Evolutionary conservation across 2,888 invertebrate genomes (phyloP).

Genomic region (Copidosoma aretas): DNA sequence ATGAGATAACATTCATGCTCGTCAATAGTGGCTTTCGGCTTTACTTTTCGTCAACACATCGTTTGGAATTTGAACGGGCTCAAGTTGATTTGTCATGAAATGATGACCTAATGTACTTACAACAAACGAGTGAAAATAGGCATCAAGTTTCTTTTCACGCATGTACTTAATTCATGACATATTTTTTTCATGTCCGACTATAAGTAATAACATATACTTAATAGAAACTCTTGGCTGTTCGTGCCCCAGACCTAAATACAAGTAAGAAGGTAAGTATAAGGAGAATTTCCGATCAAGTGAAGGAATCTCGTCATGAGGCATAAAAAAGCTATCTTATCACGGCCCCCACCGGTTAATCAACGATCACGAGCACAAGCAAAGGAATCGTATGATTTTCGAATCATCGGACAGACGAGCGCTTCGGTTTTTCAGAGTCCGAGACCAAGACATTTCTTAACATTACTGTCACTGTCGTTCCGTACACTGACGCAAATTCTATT

Average conservation of each 20-base stretch:
- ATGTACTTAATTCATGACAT: no score
- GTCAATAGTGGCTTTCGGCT: no score
- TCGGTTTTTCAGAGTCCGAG: background rate
- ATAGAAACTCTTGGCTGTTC: background rate
- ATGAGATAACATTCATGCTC: no score
- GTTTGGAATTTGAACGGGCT: no score
- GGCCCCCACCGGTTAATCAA: background rate
- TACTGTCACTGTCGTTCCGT: background rate
- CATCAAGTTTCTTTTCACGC: no score
- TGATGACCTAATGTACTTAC: no score
- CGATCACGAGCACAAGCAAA: background rate
- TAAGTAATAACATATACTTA: no score
- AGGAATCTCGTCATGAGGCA: background rate
- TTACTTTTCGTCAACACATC: no score
- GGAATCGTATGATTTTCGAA: background rate
- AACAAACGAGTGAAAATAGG: no score
- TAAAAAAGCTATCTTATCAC: background rate
- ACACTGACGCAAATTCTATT: background rate
- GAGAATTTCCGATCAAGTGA: background rate
- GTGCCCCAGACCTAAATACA: background rate
- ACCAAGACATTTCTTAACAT: background rate
- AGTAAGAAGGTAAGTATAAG: no score
- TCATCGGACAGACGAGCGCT: background rate
- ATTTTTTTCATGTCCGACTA: no score
- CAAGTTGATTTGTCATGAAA: no score